A percentile compares a stretch with the other conserved stretches of the same genome.
phyloP scores from a whole-genome alignment of 2,797 vertebrate genomes.

The Falco concolor region DNA sequence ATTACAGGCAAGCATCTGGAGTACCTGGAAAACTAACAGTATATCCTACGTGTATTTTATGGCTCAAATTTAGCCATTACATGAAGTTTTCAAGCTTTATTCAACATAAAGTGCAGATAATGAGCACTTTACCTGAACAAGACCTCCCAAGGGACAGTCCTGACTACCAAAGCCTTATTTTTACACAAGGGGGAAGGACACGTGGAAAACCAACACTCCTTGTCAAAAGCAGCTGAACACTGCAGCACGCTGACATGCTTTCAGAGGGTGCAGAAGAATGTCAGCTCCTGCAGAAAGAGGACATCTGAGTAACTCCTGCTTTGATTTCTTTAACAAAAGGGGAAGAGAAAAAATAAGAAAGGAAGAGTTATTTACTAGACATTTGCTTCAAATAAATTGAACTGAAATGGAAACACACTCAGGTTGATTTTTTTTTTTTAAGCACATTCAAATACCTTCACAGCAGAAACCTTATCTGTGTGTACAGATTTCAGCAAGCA shows the following conservation, averaged over 20 bases:
- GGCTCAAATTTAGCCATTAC: not conserved
- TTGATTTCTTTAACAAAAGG: not conserved
- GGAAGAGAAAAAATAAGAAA: not conserved
- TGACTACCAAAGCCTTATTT: not conserved
- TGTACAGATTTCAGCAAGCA: not conserved
- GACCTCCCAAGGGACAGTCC: not conserved
- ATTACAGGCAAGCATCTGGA: not conserved
- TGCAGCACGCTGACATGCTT: not conserved
- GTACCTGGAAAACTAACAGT: not conserved
- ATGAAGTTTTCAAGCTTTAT: not conserved
- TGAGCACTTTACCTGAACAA: not conserved
- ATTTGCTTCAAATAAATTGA: not conserved
- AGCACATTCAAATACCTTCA: not conserved
- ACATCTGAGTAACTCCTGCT: not conserved
- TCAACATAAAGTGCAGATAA: not conserved
- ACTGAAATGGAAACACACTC: not conserved
- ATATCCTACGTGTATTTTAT: not conserved
- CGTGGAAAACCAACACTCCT: accelerated
- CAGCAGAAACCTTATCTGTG: not conserved
- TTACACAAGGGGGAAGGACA: not conserved
- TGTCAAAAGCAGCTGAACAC: not conserved
- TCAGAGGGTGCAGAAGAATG: not conserved
- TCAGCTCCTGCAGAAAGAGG: not conserved
- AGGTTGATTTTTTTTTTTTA: not conserved
- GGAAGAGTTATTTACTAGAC: not conserved